Conservation (phyloP, 2,888 invertebrate genomes). For the Bombylius discolor region DNA sequence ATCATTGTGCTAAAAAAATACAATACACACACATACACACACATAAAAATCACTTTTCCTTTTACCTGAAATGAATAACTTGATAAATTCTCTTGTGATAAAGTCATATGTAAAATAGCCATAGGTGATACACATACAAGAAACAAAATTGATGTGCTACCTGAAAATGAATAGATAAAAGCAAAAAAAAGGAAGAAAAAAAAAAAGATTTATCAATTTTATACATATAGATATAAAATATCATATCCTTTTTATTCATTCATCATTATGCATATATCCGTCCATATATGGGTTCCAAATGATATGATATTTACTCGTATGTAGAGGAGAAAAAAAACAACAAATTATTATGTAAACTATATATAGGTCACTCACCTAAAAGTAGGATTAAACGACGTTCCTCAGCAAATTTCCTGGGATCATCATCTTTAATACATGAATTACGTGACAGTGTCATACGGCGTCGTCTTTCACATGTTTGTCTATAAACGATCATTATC, state of each 20-base stretch:
- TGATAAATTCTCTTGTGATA: constrained; percentile 47
- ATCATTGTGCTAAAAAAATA: neutral
- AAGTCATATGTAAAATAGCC: constrained; percentile 55
- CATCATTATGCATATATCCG: too few species aligned
- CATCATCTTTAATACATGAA: constrained; percentile 44
- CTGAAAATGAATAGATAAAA: constrained; percentile 11
- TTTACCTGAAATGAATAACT: constrained; percentile 50
- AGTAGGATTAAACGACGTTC: constrained; percentile 51
- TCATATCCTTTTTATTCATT: too few species aligned
- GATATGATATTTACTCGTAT: too few species aligned
- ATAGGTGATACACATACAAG: constrained; percentile 57
- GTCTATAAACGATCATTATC: constrained; percentile 52
- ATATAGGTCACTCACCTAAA: constrained; percentile 33
- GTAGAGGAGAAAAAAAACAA: neutral
- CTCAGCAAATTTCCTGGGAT: constrained; percentile 52
- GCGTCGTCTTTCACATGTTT: constrained; percentile 49
- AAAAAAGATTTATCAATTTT: neutral
- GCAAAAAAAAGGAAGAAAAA: neutral
- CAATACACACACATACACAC: neutral
- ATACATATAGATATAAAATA: too few species aligned
- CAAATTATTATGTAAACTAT: neutral
- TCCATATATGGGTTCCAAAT: too few species aligned
- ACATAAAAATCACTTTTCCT: constrained; percentile 4
- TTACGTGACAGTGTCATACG: constrained; percentile 49
- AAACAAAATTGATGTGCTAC: constrained; percentile 52